Percentiles rank a stretch among this genome's conserved stretches.
These are phyloP conservation scores for Aricia artaxerxes DNA, from an alignment of 2,888 invertebrate genomes.

Conservation along the genomic window DNA sequence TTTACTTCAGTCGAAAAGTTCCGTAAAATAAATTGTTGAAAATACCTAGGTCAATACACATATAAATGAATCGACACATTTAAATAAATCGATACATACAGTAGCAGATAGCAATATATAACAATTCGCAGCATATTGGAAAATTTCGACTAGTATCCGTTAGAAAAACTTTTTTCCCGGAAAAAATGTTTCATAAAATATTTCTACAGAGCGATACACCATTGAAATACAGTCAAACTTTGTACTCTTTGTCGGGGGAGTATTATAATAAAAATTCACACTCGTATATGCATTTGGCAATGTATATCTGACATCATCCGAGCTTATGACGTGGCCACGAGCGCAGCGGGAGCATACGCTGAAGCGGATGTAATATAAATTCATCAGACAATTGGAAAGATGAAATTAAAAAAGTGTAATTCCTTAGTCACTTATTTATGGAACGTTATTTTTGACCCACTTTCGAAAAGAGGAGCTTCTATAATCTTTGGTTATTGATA, in stretches of 20 bases:
- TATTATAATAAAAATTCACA: slow-evolving; percentile 45
- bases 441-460: too few species aligned
- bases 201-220: slow-evolving; percentile 1
- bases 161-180: neutral
- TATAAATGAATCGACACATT: neutral
- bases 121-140: neutral
- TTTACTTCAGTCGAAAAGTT: too few species aligned
- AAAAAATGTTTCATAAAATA: slow-evolving; percentile 10
- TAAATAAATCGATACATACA: neutral
- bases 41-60: neutral
- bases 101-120: neutral
- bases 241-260: slow-evolving; percentile 35
- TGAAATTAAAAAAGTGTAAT: too few species aligned
- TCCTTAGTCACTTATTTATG: too few species aligned
- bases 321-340: neutral
- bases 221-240: slow-evolving; percentile 39
- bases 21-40: neutral
- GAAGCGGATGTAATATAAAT: neutral
- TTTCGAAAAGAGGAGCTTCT: too few species aligned
- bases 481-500: too few species aligned
- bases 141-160: slow-evolving; percentile 6
- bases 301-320: slow-evolving; percentile 38
- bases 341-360: neutral
- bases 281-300: slow-evolving; percentile 51
- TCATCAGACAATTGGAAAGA: neutral